Base-by-base conservation (phyloP, 1,140 invertebrate species). In the Vanessa tameamea region DNA sequence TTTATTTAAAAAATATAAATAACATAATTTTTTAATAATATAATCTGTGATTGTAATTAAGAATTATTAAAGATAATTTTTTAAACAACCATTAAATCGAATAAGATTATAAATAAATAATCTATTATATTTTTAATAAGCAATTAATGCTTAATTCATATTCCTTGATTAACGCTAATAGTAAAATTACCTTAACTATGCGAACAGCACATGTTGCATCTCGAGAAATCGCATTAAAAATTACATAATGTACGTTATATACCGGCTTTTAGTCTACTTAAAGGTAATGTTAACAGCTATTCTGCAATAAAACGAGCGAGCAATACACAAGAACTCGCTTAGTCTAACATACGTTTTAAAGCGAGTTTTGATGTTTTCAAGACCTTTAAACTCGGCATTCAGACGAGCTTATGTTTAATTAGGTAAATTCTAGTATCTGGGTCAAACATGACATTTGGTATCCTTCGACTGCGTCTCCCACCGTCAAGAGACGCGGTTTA, bases 251-350 rank as follows among this genome's bases (percentile, higher is more conserved):
- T 72, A 65, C 69, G 69, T 73, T 69, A 61, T 61, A 37, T 37
- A 73, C 70, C 61, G 64, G 55, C 75, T 77, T 68, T 72, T 69
- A 76, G 66, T 77, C 50, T 66, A 77, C 61, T 77, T 69, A 59
- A 64, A 57, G 59, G 48, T 72, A 69, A 63, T 73, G 65, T 73
- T 69, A 72, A 72, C 69, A 73, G 48, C 43, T 72, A 72, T 59
- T 61, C 65, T 47, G 77, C 73, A 81, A 81, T 78, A 67, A 77
- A 78, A 64, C 65, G 72, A 65, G 43, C 53, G 69, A 73, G 67
- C 77, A 72, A 20, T 74, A 84, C 82, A 84, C 72, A 72, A 76
- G 78, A 84, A 81, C 51, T 69, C 80, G 78, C 82, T 84, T 82
- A 77, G 75, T 73, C 59, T 55, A 72, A 76, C 78, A 79, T 53